A percentile compares a stretch with the other conserved stretches of the same genome.
These are phyloP conservation scores for Erithacus rubecula DNA, from an alignment of 2,797 vertebrate genomes.

Conservation along the genomic window DNA sequence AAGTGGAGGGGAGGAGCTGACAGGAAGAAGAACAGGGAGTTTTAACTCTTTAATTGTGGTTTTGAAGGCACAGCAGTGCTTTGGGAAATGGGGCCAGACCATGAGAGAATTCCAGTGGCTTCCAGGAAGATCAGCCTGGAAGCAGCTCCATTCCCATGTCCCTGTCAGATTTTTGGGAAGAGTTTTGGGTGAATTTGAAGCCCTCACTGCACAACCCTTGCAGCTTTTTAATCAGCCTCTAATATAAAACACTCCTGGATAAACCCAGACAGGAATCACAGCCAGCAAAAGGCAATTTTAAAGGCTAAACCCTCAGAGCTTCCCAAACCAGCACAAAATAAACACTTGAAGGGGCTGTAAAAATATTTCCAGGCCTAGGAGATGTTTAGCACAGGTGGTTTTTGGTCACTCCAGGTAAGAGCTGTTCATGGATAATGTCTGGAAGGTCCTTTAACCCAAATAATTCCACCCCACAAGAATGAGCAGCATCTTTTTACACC, in stretches of 20 bases:
- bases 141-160: no score
- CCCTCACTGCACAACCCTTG: neutral
- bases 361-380: neutral
- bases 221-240: neutral
- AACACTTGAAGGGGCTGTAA: neutral
- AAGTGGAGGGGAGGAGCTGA: neutral
- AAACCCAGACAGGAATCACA: neutral
- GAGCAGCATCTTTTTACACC: neutral
- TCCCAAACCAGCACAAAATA: neutral
- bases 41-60: neutral
- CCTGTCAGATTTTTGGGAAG: no score
- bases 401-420: neutral
- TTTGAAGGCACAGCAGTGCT: neutral
- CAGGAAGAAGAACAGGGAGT: neutral
- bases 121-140: neutral
- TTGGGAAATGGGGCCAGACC: neutral
- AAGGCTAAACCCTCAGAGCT: neutral
- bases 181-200: no score
- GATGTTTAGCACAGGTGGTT: neutral
- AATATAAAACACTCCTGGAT: neutral
- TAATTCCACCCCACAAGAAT: neutral
- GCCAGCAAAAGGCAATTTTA: neutral
- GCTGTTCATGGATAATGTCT: rapidly evolving
- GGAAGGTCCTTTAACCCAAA: neutral
- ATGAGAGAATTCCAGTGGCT: rapidly evolving